Evolutionary conservation across 2,888 invertebrate genomes (phyloP), one percentile per base, ranked within the genome.

Genomic region (Rhimphoctona megacephalus): DNA sequence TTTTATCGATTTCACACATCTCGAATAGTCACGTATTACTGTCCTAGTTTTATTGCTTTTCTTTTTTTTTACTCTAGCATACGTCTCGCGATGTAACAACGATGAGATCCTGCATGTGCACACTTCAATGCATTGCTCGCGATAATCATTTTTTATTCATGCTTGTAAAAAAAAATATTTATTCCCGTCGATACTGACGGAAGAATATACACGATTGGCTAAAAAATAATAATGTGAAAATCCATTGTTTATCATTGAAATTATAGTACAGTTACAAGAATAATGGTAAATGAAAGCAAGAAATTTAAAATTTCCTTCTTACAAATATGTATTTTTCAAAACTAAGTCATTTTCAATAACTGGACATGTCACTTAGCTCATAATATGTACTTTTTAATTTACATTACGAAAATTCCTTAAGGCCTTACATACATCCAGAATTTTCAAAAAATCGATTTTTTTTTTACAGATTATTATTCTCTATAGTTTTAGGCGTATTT

Each of bases 1-100:
- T 81, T 81, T 74, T 30, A 74, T 74, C 81, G 67, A 81, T 81
- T 81, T 33, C 14, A 36, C 64, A 81, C 49, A 66, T 66, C 73
- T 74, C 81, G 30, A 74, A 64, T 43, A 74, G 81, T 46, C 66
- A 54, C 67, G 73, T 81, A 74, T 74, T 54, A 43, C 46, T 46
- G 67, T 74, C 30, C 33, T 64, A 25, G 39, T 81, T 81, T 81
- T 74, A 30, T 54, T 22, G 30, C 33, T 30, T 36, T 64, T n/a
- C 30, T 14, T 14, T 46, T 54, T 39, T 54, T 54, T 25, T 46
- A 17, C 54, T 54, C 25, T 1, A 25, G 5, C 30, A n/a, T 11
- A n/a, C 33, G 33, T 43, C 46, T 14, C n/a, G 43, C 36, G 46
- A 61, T 49, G 33, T 33, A 57, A 70, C 70, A 54, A 52, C 79